Base-by-base conservation (phyloP, 2,113 vertebrate genomes). In the Zapornia atra region DNA sequence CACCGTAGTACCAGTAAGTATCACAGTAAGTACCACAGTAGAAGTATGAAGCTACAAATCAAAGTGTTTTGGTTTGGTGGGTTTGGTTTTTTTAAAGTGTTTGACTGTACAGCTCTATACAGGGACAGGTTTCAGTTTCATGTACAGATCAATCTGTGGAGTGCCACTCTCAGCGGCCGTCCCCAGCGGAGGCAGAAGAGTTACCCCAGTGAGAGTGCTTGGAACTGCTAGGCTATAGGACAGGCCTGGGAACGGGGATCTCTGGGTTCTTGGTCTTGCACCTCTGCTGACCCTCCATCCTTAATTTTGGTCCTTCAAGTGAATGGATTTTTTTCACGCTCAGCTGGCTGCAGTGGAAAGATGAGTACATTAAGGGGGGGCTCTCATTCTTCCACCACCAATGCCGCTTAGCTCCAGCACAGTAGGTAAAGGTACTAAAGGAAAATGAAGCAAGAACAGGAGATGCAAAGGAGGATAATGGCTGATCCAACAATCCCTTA, bases 401-500 rank as follows among this genome's bases (percentile, higher is more conserved):
- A 36, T 11, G 28, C 13, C 69, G 16, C 56, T 70, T 44, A 53
- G 13, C 28, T 61, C 26, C 44, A 65, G 22, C 2, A 0, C 8
- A 9, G 44, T 33, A 79, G 31, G 7, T 48, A 7, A 5, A 46
- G 12, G 40, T 36, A 44, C n/a, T 36, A 21, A 78, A 57, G 19
- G 17, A 46, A 54, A 59, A 59, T 5, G 14, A 42, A 69, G 36
- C 50, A 64, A 59, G 61, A 82, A 66, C 0, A 4, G 24, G 17
- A 73, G 16, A 15, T 20, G 5, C 0, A 0, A 79, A 54, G 31
- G 29, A 76, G 15, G 11, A 8, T 29, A 46, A 53, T 11, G 12
- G 9, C 11, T 44, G 26, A 81, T 66, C 19, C 40, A 85, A 63
- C 46, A 88, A 71, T 26, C 33, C 46, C 22, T 53, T 53, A 61